Conservation (phyloP, 53 echinoderm and acorn worm genomes). For the Crossaster papposus region DNA sequence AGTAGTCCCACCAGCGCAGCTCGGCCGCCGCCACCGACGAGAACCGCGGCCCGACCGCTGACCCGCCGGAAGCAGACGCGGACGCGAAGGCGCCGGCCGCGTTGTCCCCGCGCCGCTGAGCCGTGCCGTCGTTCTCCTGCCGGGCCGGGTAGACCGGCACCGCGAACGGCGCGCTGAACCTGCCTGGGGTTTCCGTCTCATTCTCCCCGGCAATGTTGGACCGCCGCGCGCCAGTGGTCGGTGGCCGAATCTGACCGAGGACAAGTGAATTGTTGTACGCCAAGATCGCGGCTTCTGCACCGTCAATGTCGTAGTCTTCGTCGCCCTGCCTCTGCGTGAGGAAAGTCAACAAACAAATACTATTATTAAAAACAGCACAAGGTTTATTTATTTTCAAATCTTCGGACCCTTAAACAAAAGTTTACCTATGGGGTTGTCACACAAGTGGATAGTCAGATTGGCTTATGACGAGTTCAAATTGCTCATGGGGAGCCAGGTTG, state of each 20-base stretch:
- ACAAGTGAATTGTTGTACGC: background rate
- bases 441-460: too few species aligned
- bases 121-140: background rate
- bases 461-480: too few species aligned
- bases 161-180: background rate
- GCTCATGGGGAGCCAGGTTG: too few species aligned
- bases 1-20: conserved; percentile 50
- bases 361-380: background rate
- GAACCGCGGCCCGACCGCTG: conserved; percentile 19
- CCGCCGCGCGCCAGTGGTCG: background rate
- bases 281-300: background rate
- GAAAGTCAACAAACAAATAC: background rate
- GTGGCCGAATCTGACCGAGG: background rate
- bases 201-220: background rate
- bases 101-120: background rate
- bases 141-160: background rate
- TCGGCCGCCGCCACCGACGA: conserved; percentile 39
- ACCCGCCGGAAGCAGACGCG: background rate
- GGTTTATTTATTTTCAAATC: background rate
- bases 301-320: background rate
- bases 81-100: background rate
- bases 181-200: background rate
- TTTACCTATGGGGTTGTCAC: too few species aligned
- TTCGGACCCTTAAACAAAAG: too few species aligned
- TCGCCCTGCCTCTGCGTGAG: background rate